These are phyloP conservation scores for Alauda arvensis DNA, from an alignment of 2,797 vertebrate genomes.

Conservation along the genomic window DNA sequence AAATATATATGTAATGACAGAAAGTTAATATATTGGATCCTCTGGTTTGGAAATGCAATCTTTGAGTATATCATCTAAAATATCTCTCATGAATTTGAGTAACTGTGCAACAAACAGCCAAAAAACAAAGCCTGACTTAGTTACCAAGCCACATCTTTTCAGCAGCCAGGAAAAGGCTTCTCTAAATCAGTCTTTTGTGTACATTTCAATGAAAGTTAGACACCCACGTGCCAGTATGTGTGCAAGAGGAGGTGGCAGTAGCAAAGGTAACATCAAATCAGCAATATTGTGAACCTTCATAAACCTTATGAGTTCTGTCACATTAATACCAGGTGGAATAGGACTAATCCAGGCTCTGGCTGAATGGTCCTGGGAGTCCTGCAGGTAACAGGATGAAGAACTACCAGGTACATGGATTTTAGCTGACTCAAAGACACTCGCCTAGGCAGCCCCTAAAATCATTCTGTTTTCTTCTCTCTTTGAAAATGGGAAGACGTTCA, in stretches of 20 bases:
- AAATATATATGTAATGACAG: constrained; percentile 19
- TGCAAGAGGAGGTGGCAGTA: constrained; percentile 2
- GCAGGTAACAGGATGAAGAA: neutral
- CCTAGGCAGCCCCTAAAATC: neutral
- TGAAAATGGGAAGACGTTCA: neutral
- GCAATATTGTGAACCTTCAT: neutral
- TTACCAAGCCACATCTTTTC: constrained; percentile 18
- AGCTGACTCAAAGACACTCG: neutral
- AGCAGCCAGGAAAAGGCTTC: neutral
- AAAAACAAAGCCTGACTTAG: constrained; percentile 36
- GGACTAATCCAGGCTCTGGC: neutral
- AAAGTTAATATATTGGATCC: neutral
- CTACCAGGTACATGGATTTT: neutral
- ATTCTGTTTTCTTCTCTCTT: neutral
- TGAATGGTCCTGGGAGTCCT: neutral
- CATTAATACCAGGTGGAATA: neutral
- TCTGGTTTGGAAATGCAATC: neutral
- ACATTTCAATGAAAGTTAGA: neutral
- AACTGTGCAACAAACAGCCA: neutral
- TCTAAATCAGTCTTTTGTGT: constrained; percentile 18
- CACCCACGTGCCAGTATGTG: neutral
- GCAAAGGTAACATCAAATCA: neutral
- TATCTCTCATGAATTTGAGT: constrained; percentile 1
- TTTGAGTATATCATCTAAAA: constrained; percentile 9
- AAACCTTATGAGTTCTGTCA: neutral